These are phyloP conservation scores for Decapterus maruadsi DNA, from an alignment of 2,797 vertebrate species.

Conservation along the genomic window DNA sequence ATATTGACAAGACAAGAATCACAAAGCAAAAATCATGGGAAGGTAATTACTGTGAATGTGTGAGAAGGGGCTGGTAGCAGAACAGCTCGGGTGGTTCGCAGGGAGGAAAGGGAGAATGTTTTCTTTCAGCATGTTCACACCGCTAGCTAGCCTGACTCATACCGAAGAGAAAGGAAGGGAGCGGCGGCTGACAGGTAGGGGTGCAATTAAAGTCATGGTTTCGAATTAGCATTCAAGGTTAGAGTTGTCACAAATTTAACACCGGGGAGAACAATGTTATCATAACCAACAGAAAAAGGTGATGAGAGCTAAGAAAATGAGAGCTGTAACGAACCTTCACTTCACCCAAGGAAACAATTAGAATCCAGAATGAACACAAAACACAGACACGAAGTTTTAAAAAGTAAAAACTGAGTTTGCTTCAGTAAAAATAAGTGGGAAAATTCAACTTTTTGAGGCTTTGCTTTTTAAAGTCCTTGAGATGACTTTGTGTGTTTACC, in stretches of 20 bases:
- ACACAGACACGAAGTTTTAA: background rate
- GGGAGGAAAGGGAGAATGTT: slow-evolving; percentile 19
- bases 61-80: slow-evolving; percentile 43
- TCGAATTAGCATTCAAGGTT: slow-evolving; percentile 34
- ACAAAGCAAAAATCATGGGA: slow-evolving; percentile 61
- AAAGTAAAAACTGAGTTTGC: background rate
- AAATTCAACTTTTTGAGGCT: background rate
- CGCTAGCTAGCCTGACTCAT: slow-evolving; percentile 8
- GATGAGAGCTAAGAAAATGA: background rate
- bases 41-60: slow-evolving; percentile 72
- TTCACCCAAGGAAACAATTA: background rate
- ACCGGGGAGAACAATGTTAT: background rate
- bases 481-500: slow-evolving; percentile 6
- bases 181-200: slow-evolving; percentile 34
- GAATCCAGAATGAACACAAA: background rate
- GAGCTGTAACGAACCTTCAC: background rate
- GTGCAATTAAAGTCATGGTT: slow-evolving; percentile 38
- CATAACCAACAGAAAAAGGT: background rate
- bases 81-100: slow-evolving; percentile 31
- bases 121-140: slow-evolving; percentile 16
- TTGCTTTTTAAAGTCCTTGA: background rate
- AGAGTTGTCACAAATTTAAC: slow-evolving; percentile 19
- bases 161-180: slow-evolving; percentile 14
- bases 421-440: background rate
- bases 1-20: slow-evolving; percentile 68